These are phyloP conservation scores for Zeugodacus cucurbitae DNA, from an alignment of 1,140 invertebrate genomes.

Conservation along the genomic window DNA sequence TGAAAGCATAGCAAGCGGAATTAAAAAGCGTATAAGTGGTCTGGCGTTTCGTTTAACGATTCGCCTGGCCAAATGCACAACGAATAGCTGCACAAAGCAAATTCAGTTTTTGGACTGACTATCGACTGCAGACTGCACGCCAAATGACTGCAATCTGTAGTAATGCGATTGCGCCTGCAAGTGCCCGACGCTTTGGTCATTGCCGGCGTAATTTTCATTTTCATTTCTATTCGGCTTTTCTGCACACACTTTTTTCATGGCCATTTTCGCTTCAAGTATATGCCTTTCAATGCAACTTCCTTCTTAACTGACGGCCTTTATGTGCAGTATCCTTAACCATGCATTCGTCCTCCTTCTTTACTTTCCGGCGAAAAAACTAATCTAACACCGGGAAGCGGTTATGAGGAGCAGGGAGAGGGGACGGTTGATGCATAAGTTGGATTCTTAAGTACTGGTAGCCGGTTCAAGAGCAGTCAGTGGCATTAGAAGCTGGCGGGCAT, in stretches of 20 bases:
- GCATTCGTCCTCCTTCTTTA: not conserved
- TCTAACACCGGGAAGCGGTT: not conserved
- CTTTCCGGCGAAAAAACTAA: not conserved
- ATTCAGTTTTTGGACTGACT: not conserved
- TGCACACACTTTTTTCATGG: not conserved
- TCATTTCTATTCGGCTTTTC: not conserved
- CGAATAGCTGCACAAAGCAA: not conserved
- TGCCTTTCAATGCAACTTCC: not conserved
- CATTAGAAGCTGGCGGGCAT: slow-evolving; percentile 30
- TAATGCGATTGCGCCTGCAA: not conserved
- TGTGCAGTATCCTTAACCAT: not conserved
- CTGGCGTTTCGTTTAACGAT: not conserved
- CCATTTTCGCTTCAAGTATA: not conserved
- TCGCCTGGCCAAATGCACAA: not conserved
- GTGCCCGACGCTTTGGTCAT: not conserved
- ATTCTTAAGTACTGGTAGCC: not conserved
- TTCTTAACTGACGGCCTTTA: not conserved
- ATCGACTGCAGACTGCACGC: not conserved
- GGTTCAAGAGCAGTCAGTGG: slow-evolving; percentile 11
- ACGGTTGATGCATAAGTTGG: not conserved
- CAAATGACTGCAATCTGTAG: not conserved
- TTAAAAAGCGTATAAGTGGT: not conserved
- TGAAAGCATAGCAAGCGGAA: not conserved
- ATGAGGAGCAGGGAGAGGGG: not conserved
- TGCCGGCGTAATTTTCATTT: not conserved